Conservation (phyloP, 1,140 invertebrate species). For the Asobara japonica region DNA sequence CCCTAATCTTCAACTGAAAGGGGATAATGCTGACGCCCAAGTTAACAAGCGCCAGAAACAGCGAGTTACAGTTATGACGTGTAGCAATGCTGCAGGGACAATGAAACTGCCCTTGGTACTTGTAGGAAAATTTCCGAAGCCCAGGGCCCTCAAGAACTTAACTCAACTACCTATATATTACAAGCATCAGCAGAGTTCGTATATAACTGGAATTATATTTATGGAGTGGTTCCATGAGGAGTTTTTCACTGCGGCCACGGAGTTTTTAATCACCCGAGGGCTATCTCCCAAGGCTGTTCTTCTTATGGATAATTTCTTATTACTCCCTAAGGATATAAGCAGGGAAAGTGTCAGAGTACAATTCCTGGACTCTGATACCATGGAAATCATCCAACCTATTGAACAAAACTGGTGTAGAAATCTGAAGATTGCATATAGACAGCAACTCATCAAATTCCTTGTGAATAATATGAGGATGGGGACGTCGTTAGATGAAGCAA, state of each 20-base stretch:
- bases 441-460: conserved; percentile 6
- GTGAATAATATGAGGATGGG: not conserved
- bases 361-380: conserved; percentile 54
- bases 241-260: conserved; percentile 28
- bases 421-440: conserved; percentile 25
- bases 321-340: not conserved
- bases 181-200: conserved; percentile 34
- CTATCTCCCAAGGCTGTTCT: conserved; percentile 31
- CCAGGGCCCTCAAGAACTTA: conserved; percentile 34
- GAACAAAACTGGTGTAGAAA: conserved; percentile 55
- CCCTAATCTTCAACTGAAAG: conserved; percentile 34
- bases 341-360: not conserved
- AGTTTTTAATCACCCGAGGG: conserved; percentile 6
- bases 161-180: conserved; percentile 28
- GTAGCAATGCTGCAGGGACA: conserved; percentile 29
- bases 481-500: not conserved
- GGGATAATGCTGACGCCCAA: not conserved
- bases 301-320: conserved; percentile 26
- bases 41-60: conserved; percentile 26
- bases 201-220: conserved; percentile 35
- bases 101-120: conserved; percentile 24
- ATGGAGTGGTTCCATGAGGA: conserved; percentile 31
- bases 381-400: conserved; percentile 55
- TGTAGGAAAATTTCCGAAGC: conserved; percentile 33
- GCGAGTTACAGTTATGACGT: conserved; percentile 31